A percentile compares a stretch with the other conserved stretches of the same genome.
phyloP scores from a whole-genome alignment of 1,140 invertebrate genomes.

The Stenopsyche tienmushanensis region DNA sequence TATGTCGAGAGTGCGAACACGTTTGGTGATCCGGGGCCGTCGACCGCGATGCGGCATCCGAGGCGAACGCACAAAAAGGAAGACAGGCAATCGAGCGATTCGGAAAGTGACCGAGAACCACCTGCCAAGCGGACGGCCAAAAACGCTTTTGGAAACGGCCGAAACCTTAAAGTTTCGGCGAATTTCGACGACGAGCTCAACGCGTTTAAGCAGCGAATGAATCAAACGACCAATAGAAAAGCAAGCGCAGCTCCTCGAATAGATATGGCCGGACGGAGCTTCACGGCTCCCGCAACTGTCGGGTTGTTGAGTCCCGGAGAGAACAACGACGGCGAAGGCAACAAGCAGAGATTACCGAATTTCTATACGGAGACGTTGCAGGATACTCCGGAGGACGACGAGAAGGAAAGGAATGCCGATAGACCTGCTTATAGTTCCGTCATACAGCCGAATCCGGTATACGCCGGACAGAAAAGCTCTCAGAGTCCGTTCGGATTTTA shows the following conservation, averaged over 20 bases:
- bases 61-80: neutral
- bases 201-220: constrained; percentile 6
- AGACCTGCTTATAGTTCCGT: constrained; percentile 32
- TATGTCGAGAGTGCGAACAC: constrained; percentile 33
- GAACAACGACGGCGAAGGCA: neutral
- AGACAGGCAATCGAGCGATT: constrained; percentile 36
- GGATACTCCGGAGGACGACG: constrained; percentile 23
- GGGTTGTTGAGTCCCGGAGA: neutral
- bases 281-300: neutral
- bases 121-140: neutral
- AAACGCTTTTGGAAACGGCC: constrained; percentile 14
- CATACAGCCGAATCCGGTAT: constrained; percentile 38
- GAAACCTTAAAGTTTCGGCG: constrained; percentile 10
- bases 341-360: constrained; percentile 27
- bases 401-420: neutral
- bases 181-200: constrained; percentile 19
- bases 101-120: constrained; percentile 24
- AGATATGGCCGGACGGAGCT: neutral
- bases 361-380: constrained; percentile 39
- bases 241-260: constrained; percentile 6
- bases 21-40: constrained; percentile 40
- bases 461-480: neutral
- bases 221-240: constrained; percentile 4
- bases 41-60: neutral
- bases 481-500: constrained; percentile 15